These are phyloP conservation scores for Leucania comma DNA, from an alignment of 2,888 invertebrate genomes.

Conservation along the genomic window DNA sequence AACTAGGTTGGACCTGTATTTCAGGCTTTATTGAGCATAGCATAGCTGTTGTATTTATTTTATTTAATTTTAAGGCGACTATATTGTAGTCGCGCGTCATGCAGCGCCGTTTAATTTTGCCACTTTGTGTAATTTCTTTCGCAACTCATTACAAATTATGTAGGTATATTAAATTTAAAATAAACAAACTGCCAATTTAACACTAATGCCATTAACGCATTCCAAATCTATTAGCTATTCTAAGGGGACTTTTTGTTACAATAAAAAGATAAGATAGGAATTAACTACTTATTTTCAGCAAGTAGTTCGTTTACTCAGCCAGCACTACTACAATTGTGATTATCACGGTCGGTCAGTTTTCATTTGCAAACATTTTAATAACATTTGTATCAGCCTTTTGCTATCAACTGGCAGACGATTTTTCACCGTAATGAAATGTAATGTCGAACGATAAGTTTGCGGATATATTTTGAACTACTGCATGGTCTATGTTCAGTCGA, in stretches of 20 bases:
- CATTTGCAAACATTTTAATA: not conserved
- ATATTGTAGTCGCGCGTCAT: too few relatives aligned
- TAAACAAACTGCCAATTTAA: too few relatives aligned
- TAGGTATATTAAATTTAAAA: not conserved
- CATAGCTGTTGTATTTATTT: too few relatives aligned
- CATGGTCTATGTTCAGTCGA: not conserved
- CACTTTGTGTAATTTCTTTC: too few relatives aligned
- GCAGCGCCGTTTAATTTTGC: too few relatives aligned
- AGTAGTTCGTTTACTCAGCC: slow-evolving; percentile 26
- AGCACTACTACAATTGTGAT: not conserved
- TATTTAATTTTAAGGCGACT: too few relatives aligned
- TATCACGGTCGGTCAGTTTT: not conserved
- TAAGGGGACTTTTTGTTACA: slow-evolving; percentile 3
- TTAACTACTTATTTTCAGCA: slow-evolving; percentile 19
- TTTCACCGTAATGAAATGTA: not conserved
- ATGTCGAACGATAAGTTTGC: not conserved
- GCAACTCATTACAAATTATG: too few relatives aligned
- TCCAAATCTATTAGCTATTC: slow-evolving; percentile 8
- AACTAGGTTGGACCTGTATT: too few relatives aligned
- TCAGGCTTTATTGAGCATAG: too few relatives aligned
- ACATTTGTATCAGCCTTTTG: not conserved
- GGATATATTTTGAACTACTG: too few relatives aligned
- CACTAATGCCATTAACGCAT: slow-evolving; percentile 6
- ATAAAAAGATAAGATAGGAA: slow-evolving; percentile 32
- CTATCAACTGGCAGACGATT: not conserved